These are phyloP conservation scores for Botia almorhae DNA, from an alignment of 2,797 vertebrate species.

Conservation along the genomic window DNA sequence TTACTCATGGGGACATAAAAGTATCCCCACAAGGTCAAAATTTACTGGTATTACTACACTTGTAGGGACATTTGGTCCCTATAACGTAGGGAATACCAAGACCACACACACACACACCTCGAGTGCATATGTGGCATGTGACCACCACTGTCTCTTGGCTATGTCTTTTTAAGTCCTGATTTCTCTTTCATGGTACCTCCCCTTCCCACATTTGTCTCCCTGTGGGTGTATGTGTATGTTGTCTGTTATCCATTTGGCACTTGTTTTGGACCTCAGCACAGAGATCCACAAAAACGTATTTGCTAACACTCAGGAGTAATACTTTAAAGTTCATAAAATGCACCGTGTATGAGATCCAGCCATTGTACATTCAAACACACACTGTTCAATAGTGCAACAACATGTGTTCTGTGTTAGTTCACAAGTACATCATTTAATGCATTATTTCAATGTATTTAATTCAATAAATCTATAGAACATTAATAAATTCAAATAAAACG, in stretches of 20 bases:
- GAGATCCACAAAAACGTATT: slow-evolving; percentile 29
- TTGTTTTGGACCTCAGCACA: slow-evolving; percentile 5
- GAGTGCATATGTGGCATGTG: slow-evolving; percentile 23
- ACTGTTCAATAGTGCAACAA: not conserved
- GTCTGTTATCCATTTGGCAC: slow-evolving; percentile 37
- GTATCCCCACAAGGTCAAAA: no score
- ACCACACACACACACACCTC: not conserved
- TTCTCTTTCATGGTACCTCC: slow-evolving; percentile 14
- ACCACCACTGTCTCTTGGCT: slow-evolving; percentile 14
- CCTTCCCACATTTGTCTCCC: not conserved
- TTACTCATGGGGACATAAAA: no score
- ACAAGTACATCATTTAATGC: not conserved
- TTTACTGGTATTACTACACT: no score
- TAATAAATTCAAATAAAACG: not conserved
- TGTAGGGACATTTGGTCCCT: no score
- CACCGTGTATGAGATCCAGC: not conserved
- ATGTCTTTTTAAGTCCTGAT: slow-evolving; percentile 20
- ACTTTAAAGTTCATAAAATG: not conserved
- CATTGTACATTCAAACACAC: not conserved
- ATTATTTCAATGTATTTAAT: no score
- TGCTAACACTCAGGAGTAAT: slow-evolving; percentile 36
- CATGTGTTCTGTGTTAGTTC: no score
- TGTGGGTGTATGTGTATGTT: slow-evolving; percentile 50
- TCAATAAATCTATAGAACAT: no score
- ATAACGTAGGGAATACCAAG: no score